Evolutionary conservation across 2,797 vertebrate genomes (phyloP), one percentile per base, ranked within the genome.

Genomic region (Oophaga sylvatica): DNA sequence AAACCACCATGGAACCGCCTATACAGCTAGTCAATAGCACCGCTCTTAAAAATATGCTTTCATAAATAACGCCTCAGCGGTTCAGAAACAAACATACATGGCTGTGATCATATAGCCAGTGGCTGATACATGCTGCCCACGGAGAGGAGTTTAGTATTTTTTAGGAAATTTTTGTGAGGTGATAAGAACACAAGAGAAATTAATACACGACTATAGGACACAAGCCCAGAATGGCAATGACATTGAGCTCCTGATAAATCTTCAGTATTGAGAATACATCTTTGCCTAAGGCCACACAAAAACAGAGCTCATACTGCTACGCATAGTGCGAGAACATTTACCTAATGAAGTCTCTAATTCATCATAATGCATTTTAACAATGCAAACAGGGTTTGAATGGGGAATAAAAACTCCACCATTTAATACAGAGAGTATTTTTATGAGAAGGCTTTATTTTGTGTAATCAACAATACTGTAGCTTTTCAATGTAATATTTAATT

Each of bases 401-500:
- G 67, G 31, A 75, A 76, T 29, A 76, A 76, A n/a, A 75, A 53
- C 63, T 59, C 62, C 73, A 35, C 81, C 57, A 68, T 83, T 77
- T 57, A 67, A 87, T 59, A 57, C 35, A 57, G 57, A 35, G 31
- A 84, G 57, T 56, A 62, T 79, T 88, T 86, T 88, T 76, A 85
- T 81, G 78, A 10, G 57, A 81, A 78, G 63, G 31, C n/a, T 84
- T 88, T 86, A 86, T 86, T 85, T 82, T 86, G 83, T 70, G 48
- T 82, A 85, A 85, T 77, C 79, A 68, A 89, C 57, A 56, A 68
- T 81, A 77, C 56, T 77, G 62, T 86, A 70, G 79, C 48, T 68
- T 87, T 85, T 81, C 77, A 70, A 82, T 70, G 70, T 85, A 85
- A 68, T 84, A 77, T 86, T 85, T 88, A 41, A 88, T 88, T 88